These are phyloP conservation scores for Holothuria leucospilota DNA, from an alignment of 53 echinoderm and acorn worm species.

Conservation along the genomic window DNA sequence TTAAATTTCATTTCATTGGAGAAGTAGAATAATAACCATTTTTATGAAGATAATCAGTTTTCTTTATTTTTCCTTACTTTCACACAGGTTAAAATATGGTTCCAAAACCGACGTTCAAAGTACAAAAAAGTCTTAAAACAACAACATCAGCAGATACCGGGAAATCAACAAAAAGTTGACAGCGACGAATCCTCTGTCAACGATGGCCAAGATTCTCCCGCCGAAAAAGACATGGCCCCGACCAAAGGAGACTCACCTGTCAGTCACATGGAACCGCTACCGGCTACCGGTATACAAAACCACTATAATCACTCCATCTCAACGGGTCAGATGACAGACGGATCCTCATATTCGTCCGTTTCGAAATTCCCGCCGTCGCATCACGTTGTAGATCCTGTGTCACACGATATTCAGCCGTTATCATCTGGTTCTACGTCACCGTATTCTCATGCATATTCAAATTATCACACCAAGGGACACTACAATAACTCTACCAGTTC, in stretches of 20 bases:
- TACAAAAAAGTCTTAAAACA: constrained; percentile 94
- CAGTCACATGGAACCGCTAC: background rate
- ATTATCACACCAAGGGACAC: constrained; percentile 15
- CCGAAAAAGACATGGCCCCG: constrained; percentile 4
- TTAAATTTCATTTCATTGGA: too few relatives aligned
- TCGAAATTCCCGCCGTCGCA: constrained; percentile 8
- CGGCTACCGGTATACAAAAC: background rate
- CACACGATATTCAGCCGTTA: background rate
- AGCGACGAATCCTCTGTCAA: constrained; percentile 7
- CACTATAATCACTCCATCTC: constrained; percentile 15
- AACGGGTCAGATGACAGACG: background rate
- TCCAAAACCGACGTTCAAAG: constrained; percentile 95
- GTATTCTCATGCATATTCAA: constrained; percentile 30
- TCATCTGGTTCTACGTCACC: background rate
- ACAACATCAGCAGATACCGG: constrained; percentile 55
- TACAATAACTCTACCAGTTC: background rate
- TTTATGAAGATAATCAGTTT: too few relatives aligned
- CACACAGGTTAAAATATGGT: constrained; percentile 95
- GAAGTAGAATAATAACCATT: too few relatives aligned
- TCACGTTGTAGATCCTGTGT: background rate
- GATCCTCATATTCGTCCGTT: background rate
- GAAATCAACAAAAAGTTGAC: constrained; percentile 11
- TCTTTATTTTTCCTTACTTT: too few relatives aligned
- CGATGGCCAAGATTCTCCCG: constrained; percentile 3
- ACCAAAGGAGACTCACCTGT: constrained; percentile 3